phyloP scores from a whole-genome alignment of 2,797 vertebrate species.

The Peromyscus nudipes region DNA sequence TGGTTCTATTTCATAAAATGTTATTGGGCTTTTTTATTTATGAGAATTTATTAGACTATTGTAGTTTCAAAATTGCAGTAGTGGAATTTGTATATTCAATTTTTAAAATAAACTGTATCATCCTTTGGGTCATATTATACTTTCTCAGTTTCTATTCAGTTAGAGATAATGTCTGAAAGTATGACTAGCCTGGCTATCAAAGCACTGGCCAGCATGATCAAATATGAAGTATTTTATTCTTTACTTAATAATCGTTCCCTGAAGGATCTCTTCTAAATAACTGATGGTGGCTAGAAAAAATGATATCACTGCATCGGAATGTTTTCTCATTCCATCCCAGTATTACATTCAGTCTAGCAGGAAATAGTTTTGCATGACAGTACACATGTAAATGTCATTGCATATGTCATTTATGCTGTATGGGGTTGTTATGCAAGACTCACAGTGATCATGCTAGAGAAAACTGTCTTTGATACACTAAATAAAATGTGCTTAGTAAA shows the following conservation, averaged over 20 bases:
- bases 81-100: constrained; percentile 75
- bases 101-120: constrained; percentile 60
- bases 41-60: constrained; percentile 65
- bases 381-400: constrained; percentile 94
- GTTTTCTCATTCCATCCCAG: constrained; percentile 88
- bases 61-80: constrained; percentile 69
- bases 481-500: constrained; percentile 90
- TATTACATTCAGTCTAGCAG: constrained; percentile 94
- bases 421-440: constrained; percentile 86
- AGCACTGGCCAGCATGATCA: constrained; percentile 78
- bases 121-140: constrained; percentile 74
- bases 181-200: constrained; percentile 82
- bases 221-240: constrained; percentile 85
- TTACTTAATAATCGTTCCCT: constrained; percentile 83
- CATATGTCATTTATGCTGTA: constrained; percentile 90
- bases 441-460: constrained; percentile 84
- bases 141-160: constrained; percentile 75
- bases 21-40: constrained; percentile 78
- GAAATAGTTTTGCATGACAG: constrained; percentile 92
- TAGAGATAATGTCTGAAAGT: constrained; percentile 77
- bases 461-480: constrained; percentile 88
- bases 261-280: constrained; percentile 86
- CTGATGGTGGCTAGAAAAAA: constrained; percentile 87
- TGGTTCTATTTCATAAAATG: constrained; percentile 70
- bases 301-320: constrained; percentile 85